Conservation (phyloP, 2,113 vertebrate species). For the Cheilinus undulatus region DNA sequence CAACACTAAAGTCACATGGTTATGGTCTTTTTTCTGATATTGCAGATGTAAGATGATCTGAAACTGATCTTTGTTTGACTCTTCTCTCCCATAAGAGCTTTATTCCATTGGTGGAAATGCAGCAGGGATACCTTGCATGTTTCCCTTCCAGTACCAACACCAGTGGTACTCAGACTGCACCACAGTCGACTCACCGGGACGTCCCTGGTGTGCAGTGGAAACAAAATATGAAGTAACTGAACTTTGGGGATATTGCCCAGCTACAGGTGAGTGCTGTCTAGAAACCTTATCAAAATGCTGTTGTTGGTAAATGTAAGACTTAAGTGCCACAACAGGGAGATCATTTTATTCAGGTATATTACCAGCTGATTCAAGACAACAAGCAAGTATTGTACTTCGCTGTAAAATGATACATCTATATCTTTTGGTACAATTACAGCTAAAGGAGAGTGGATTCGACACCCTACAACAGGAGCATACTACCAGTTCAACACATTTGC, state of each 20-base stretch:
- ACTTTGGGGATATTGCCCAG: slow-evolving; percentile 88
- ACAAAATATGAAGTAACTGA: slow-evolving; percentile 78
- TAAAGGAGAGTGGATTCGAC: slow-evolving; percentile 83
- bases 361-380: too few species aligned
- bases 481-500: slow-evolving; percentile 89
- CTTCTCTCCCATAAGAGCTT: slow-evolving; percentile 76
- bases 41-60: not conserved
- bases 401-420: not conserved
- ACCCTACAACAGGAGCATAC: slow-evolving; percentile 82
- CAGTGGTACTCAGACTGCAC: slow-evolving; percentile 90
- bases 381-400: too few species aligned
- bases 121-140: slow-evolving; percentile 87
- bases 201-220: slow-evolving; percentile 88
- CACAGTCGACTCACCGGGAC: slow-evolving; percentile 54
- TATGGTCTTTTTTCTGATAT: too few species aligned
- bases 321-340: too few species aligned
- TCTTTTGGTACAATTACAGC: not conserved
- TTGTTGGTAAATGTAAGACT: too few species aligned
- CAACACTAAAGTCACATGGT: too few species aligned
- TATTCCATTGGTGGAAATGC: slow-evolving; percentile 88
- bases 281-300: too few species aligned
- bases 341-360: too few species aligned
- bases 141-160: slow-evolving; percentile 89
- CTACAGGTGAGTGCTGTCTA: slow-evolving; percentile 86
- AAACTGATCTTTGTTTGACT: slow-evolving; percentile 14